These are phyloP conservation scores for Melanitta fusca DNA, from an alignment of 2,797 vertebrate species.

Conservation along the genomic window DNA sequence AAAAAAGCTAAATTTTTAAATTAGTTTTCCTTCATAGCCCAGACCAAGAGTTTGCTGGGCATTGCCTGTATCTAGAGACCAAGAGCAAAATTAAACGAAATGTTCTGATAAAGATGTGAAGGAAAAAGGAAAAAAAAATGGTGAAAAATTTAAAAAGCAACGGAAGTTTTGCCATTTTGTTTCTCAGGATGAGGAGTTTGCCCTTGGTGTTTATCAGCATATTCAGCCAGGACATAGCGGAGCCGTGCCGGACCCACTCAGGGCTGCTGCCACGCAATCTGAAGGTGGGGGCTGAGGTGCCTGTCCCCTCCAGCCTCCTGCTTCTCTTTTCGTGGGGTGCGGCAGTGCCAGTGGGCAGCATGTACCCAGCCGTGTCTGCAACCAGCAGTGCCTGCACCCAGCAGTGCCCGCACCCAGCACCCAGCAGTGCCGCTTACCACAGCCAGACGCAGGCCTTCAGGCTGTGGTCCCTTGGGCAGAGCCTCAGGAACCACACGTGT, in stretches of 20 bases:
- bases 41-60: background rate
- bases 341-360: background rate
- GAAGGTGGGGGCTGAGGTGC: background rate
- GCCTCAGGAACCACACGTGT: background rate
- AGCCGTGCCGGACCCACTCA: background rate
- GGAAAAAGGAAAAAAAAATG: background rate
- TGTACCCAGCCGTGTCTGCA: too few relatives aligned
- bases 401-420: too few relatives aligned
- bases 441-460: rapidly evolving
- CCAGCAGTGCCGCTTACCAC: rapidly evolving
- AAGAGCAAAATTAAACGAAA: background rate
- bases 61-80: background rate
- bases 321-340: rapidly evolving
- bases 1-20: background rate
- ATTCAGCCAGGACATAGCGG: background rate
- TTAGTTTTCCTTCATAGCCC: background rate
- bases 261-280: rapidly evolving
- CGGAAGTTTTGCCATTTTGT: background rate
- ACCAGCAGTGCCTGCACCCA: too few relatives aligned
- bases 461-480: rapidly evolving
- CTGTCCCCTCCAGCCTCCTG: too few relatives aligned
- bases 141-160: background rate
- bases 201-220: background rate
- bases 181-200: background rate
- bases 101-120: background rate